Evolutionary conservation across 1,140 invertebrate species (phyloP), one percentile per base, ranked within the genome.

Genomic region (Panagrolaimus sp.): DNA sequence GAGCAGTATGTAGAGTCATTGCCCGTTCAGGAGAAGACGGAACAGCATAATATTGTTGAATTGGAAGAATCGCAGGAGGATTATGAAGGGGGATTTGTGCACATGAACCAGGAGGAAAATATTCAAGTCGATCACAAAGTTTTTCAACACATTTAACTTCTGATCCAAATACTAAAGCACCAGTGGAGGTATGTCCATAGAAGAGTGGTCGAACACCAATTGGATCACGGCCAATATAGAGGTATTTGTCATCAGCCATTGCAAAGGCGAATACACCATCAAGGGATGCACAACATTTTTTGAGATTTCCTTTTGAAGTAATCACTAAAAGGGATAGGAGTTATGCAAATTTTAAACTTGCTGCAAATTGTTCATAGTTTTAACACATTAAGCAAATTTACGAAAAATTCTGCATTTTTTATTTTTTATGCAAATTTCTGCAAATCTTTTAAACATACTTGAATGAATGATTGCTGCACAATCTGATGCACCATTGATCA

Each of bases 231-330:
- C 76, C 80, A 44, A 82, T 46, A 69, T 82, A 81, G 13, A 82
- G 61, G 63, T 74, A 74, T 23, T 79, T 72, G 9, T 51, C 66
- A 70, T 82, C 80, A 20, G 64, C 64, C 80, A 82, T 83, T 11
- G 73, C 71, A 70, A 82, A 82, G 9, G 80, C 80, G 64, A 82
- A 82, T 20, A 82, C 80, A 20, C 80, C 80, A 61, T 82, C 80
- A 9, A 82, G 43, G 8, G 70, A 61, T 13, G 73, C 74, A 44
- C 74, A 76, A 11, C 69, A 64, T 11, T 69, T 64, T 8, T 62
- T 62, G 7, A 76, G 72, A 27, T 74, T 65, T 45, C 66, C 63
- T 11, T 57, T 57, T 20, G 27, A 57, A 11, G 51, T 27, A 20
- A 25, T 57, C 9, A 57, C 20, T 38, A 38, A 38, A 20, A 62